Evolutionary conservation across 1,140 invertebrate genomes (phyloP), one percentile per base, ranked within the genome.

Genomic region (Drosophila triauraria): DNA sequence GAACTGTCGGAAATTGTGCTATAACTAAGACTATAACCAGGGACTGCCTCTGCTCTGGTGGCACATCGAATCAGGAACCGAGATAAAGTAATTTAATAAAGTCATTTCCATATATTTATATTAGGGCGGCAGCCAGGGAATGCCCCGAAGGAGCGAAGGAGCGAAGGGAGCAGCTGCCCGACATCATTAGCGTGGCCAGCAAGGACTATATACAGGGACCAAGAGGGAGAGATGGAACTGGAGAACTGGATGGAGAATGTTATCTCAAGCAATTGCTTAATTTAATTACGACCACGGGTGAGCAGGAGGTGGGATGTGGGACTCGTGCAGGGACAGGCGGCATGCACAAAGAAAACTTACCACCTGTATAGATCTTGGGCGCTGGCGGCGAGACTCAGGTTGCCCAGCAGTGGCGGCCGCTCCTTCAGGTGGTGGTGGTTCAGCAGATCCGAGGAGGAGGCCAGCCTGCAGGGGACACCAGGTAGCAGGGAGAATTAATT

Each of bases 301-400:
- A 54, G 30, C 10, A 8, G 47, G 23, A 7, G 43, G 9, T 13
- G 2, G n/a, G 1, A 51, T 44, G 35, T 12, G 38, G 15, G 50
- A 67, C 2, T 15, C 42, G 40, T 58, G 67, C 35, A n/a, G 43
- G 35, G 4, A 17, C n/a, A n/a, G 56, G 38, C 67, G 23, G 35
- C 53, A 76, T 57, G 77, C 58, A 47, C 63, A 85, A 69, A 79
- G 72, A 82, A 88, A 91, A 91, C 88, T 91, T 92, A 93, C 92
- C 92, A 93, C 85, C 93, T 92, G 82, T 93, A 93, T 86, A 93
- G 81, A 93, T 93, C 93, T 85, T 93, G 88, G 54, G 93, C 93
- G 77, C 93, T 93, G 59, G 93, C 93, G 38, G 93, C 93, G 30
- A 93, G 72, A 59, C 92, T 93, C 20, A 93, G 78, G 58, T 93